A percentile compares a stretch with the other conserved stretches of the same genome.
phyloP scores from a whole-genome alignment of 2,888 invertebrate genomes.

The Mamestra brassicae region DNA sequence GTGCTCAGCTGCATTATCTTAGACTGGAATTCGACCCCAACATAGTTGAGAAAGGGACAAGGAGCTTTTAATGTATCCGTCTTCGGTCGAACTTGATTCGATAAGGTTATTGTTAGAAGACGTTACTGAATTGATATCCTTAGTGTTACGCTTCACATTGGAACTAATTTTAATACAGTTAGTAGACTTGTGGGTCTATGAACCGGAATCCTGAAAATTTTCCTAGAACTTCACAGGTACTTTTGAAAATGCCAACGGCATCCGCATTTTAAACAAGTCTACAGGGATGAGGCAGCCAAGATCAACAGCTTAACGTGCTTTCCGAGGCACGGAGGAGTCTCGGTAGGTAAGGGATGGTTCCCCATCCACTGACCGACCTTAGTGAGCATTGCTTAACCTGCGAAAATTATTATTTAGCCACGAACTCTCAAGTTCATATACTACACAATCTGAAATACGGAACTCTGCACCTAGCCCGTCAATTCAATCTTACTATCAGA shows the following conservation, averaged over 20 bases:
- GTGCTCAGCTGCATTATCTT: too few relatives aligned
- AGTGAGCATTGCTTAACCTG: too few relatives aligned
- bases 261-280: background rate
- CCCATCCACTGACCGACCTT: too few relatives aligned
- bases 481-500: background rate
- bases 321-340: too few relatives aligned
- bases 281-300: too few relatives aligned
- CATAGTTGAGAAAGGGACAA: background rate
- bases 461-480: too few relatives aligned
- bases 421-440: too few relatives aligned
- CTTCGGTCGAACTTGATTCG: background rate
- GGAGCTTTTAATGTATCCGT: background rate
- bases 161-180: background rate
- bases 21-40: background rate
- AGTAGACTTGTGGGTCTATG: background rate
- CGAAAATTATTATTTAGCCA: too few relatives aligned
- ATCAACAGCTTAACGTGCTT: too few relatives aligned
- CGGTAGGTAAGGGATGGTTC: too few relatives aligned
- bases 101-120: constrained; percentile 13
- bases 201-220: background rate
- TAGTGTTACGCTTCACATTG: background rate
- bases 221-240: background rate
- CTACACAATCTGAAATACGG: background rate
- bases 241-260: background rate
- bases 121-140: background rate